phyloP scores from a whole-genome alignment of 2,113 vertebrate genomes.

The Solea solea region DNA sequence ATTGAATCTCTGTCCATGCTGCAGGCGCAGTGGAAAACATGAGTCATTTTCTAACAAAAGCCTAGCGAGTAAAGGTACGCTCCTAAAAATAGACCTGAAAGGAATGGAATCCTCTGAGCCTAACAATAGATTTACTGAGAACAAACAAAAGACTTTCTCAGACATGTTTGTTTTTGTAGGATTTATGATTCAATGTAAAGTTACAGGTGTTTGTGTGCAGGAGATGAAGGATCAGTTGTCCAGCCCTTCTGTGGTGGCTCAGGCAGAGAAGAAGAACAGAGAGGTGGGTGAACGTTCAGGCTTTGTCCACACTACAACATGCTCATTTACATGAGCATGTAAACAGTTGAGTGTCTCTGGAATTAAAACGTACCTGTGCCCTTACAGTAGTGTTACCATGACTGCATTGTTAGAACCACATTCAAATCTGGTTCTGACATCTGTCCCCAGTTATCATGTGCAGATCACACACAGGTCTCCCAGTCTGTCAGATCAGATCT shows the following conservation, averaged over 20 bases:
- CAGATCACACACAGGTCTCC: too few species aligned
- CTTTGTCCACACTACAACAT: too few species aligned
- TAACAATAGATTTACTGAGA: constrained; percentile 14
- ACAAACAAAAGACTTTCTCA: constrained; percentile 26
- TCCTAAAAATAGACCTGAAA: constrained; percentile 36
- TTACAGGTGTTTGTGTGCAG: constrained; percentile 61
- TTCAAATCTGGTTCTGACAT: too few species aligned
- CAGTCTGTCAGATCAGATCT: too few species aligned
- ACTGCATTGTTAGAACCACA: too few species aligned
- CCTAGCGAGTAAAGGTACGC: background rate
- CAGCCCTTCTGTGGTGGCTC: constrained; percentile 80
- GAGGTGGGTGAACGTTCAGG: constrained; percentile 68
- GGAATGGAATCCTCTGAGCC: constrained; percentile 28
- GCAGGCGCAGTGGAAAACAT: constrained; percentile 12
- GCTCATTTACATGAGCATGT: too few species aligned
- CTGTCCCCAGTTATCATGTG: too few species aligned
- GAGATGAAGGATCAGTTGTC: constrained; percentile 86
- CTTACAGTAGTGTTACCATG: too few species aligned
- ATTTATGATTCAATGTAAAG: too few species aligned
- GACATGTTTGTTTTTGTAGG: background rate
- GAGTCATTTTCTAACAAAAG: constrained; percentile 19
- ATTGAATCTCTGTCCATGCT: background rate
- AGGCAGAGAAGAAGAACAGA: constrained; percentile 83
- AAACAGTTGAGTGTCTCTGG: too few species aligned
- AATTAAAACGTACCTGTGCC: too few species aligned